phyloP scores from a whole-genome alignment of 2,888 invertebrate genomes.

The Plagiodera versicolora region DNA sequence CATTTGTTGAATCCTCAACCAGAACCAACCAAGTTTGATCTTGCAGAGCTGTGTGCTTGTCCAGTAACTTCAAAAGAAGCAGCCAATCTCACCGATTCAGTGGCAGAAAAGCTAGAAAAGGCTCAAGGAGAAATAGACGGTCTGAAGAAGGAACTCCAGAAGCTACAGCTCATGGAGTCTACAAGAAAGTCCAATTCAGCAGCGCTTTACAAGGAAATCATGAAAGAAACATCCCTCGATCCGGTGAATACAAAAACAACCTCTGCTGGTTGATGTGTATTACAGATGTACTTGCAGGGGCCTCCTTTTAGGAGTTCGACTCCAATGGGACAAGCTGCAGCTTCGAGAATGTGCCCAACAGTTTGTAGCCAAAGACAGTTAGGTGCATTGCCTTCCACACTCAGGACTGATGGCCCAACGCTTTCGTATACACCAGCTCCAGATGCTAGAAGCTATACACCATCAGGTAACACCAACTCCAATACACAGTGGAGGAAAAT shows the following conservation, averaged over 20 bases:
- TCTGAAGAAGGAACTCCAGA: conserved; percentile 29
- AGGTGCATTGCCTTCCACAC: not conserved
- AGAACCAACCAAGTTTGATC: not conserved
- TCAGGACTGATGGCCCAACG: not conserved
- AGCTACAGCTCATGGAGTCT: conserved; percentile 27
- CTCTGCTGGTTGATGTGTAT: no score
- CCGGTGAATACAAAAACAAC: not conserved
- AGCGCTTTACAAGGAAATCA: conserved; percentile 37
- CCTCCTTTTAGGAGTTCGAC: not conserved
- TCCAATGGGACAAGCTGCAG: not conserved
- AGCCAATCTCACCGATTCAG: conserved; percentile 18
- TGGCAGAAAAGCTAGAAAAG: conserved; percentile 29
- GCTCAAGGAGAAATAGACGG: conserved; percentile 31
- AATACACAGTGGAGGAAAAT: no score
- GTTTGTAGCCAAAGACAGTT: no score
- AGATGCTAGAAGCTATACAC: not conserved
- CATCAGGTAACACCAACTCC: not conserved
- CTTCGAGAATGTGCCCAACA: no score
- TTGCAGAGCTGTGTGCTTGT: conserved; percentile 27
- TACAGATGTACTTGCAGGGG: not conserved
- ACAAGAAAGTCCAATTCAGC: conserved; percentile 33
- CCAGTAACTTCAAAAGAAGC: conserved; percentile 24
- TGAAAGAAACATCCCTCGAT: conserved; percentile 28
- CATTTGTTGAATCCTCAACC: not conserved
- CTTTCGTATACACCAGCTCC: not conserved